Evolutionary conservation across 2,113 vertebrate species (phyloP), one percentile per base, ranked within the genome.

Genomic region (Microcebus lehilahytsara): DNA sequence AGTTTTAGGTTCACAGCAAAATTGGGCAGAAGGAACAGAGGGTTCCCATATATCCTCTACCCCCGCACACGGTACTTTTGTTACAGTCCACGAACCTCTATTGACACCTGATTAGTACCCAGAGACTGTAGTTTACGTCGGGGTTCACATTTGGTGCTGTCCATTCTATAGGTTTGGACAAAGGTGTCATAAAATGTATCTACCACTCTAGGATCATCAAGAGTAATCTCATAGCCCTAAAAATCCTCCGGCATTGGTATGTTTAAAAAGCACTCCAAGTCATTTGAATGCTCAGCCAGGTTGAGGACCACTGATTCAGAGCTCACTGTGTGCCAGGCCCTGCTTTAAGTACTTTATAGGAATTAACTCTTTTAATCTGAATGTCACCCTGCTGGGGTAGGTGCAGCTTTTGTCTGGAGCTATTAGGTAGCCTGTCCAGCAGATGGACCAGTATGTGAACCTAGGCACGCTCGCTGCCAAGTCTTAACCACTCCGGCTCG

Each of bases 181-280:
- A 69, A 22, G 0, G 17, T 0, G 0, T n/a, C 40, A 51, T 22
- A 66, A 34, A 42, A 2, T 0, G 20, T 11, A 19, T 4, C 62
- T 6, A 4, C 46, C 20, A 17, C 3, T 40, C 9, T 0, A 1
- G 30, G 37, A 60, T 27, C 19, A 0, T 13, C 17, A 2, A 1
- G 34, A 20, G 5, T n/a, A 16, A 25, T 58, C 27, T 64, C 60
- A 12, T 64, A 27, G 66, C 34, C 88, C 34, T 72, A 56, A 62
- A 64, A 42, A 13, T 34, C 37, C 16, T 81, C 56, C 6, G 40
- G 42, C 10, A 1, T 23, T 83, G 32, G 6, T 30, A 9, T 37
- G 81, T 75, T 78, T 83, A 13, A 53, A 66, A 79, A 83, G 67
- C 20, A 0, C 30, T 40, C 27, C 4, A 4, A 32, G 6, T 30